Evolutionary conservation across 2,113 vertebrate genomes (phyloP), one percentile per base, ranked within the genome.

Genomic region (Albula glossodonta): DNA sequence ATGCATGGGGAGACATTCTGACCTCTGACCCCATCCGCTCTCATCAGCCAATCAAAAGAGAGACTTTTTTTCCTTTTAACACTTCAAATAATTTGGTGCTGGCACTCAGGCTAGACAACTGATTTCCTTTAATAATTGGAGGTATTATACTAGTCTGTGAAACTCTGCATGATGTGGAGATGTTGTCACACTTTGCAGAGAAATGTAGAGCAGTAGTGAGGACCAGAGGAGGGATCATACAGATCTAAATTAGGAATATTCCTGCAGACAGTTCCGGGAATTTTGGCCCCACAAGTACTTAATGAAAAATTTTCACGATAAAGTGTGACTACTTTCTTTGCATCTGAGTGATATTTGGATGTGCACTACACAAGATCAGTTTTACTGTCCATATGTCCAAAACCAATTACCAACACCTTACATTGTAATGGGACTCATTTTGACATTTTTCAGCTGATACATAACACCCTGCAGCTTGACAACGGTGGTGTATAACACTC

Each of bases 1-100:
- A 52, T 17, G 66, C 53, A 56, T 81, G 85, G 63, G 83, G 49
- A 87, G 85, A 82, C 81, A 78, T 81, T 63, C 87, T 66, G 82
- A 88, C 85, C 78, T 78, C 83, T 79, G 51, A 70, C 84, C 52
- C 85, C 10, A 53, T 80, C 48, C 41, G 70, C 80, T 57, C 25
- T 66, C 25, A 74, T 9, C 11, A 5, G n/a, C 70, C 70, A 74
- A 74, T 74, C 70, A 74, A 25, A 10, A 74, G 6, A 74, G 60
- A 60, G 57, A 2, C 1, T 41, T 41, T 41, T 56, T 12, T 56
- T 7, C 53, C 53, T 56, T 56, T 12, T 12, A 56, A 74, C 25
- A 31, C n/a, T 31, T 5, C 7, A n/a, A 31, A n/a, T 31, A n/a
- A 74, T 31, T 56, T 9, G 53, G 7, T 7, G 12, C 53, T 56